Conservation (phyloP, 1,140 invertebrate genomes). For the Globodera ellingtonae region DNA sequence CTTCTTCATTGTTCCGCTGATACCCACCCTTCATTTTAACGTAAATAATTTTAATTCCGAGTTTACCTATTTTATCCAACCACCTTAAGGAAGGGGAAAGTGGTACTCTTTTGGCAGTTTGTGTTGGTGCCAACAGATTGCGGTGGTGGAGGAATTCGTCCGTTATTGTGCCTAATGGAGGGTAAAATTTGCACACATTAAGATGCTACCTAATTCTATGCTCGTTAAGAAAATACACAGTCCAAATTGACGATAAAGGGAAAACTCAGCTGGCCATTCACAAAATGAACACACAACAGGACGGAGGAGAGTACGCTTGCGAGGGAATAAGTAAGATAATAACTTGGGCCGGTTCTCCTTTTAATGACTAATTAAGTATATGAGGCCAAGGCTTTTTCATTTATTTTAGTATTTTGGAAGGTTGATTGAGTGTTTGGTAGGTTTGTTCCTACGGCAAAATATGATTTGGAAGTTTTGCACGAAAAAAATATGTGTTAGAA, state of each 20-base stretch:
- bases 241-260: not conserved
- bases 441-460: too few relatives aligned
- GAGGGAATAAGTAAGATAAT: slow-evolving; percentile 1
- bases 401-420: too few relatives aligned
- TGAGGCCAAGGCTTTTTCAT: too few relatives aligned
- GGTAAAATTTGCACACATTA: not conserved
- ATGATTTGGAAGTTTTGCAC: too few relatives aligned
- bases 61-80: too few relatives aligned
- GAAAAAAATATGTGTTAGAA: too few relatives aligned
- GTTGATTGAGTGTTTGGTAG: too few relatives aligned
- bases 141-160: slow-evolving; percentile 1
- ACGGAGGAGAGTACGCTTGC: not conserved
- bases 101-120: not conserved
- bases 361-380: too few relatives aligned
- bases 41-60: not conserved
- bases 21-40: slow-evolving; percentile 1
- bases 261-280: not conserved
- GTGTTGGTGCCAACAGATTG: slow-evolving; percentile 14
- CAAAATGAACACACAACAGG: not conserved
- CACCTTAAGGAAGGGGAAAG: slow-evolving; percentile 2
- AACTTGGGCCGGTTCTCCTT: too few relatives aligned
- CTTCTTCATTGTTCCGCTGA: slow-evolving; percentile 7
- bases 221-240: not conserved
- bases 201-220: not conserved
- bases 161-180: slow-evolving; percentile 1